phyloP scores from a whole-genome alignment of 2,797 vertebrate species.

The Crenichthys baileyi region DNA sequence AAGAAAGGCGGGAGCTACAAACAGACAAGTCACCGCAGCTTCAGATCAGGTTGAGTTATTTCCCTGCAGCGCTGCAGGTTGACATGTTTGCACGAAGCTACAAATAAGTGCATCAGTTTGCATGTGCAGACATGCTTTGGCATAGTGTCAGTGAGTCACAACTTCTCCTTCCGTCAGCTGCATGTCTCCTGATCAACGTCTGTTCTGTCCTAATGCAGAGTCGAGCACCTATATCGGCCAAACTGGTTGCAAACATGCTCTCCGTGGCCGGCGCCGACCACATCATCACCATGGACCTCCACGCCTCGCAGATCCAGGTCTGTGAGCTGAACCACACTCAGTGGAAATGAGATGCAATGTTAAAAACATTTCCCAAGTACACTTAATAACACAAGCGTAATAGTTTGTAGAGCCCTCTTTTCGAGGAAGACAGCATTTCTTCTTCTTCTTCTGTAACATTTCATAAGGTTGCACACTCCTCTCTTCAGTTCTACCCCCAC shows the following conservation, averaged over 20 bases:
- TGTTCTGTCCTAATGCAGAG: constrained; percentile 72
- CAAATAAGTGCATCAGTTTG: neutral
- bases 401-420: neutral
- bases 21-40: neutral
- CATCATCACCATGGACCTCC: constrained; percentile 97
- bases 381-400: neutral
- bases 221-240: constrained; percentile 94
- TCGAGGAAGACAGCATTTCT: neutral
- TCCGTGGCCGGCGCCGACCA: constrained; percentile 94
- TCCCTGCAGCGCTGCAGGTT: neutral
- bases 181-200: neutral
- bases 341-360: neutral
- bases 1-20: neutral
- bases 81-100: too few species aligned
- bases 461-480: neutral
- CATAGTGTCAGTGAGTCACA: neutral
- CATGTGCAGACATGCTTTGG: neutral
- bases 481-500: too few species aligned
- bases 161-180: neutral
- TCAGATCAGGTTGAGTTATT: neutral
- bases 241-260: constrained; percentile 96
- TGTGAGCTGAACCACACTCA: constrained; percentile 10
- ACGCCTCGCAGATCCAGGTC: constrained; percentile 97
- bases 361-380: neutral
- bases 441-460: neutral